phyloP scores from a whole-genome alignment of 2,797 vertebrate genomes.

The Molothrus ater region DNA sequence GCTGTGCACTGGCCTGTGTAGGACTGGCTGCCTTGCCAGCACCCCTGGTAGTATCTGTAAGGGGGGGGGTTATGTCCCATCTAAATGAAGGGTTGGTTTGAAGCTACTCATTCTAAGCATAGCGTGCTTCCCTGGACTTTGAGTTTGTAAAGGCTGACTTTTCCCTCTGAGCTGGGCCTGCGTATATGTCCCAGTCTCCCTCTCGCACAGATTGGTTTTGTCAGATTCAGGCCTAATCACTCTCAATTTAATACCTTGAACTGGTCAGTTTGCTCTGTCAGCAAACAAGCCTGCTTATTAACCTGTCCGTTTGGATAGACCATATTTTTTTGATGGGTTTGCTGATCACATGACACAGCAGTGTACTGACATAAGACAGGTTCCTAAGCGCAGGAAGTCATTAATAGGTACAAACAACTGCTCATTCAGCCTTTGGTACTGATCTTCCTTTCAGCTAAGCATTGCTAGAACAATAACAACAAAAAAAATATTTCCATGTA shows the following conservation, averaged over 20 bases:
- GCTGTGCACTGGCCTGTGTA: not conserved
- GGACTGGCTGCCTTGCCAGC: not conserved
- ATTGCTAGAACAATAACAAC: not conserved
- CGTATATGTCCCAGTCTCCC: not conserved
- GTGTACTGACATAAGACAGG: not conserved
- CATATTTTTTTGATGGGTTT: not conserved
- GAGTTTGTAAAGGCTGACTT: not conserved
- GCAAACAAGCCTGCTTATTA: not conserved
- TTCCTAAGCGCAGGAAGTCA: not conserved
- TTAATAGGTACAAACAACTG: not conserved
- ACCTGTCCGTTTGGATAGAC: not conserved
- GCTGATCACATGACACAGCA: not conserved
- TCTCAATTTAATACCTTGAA: not conserved
- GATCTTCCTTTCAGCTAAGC: not conserved
- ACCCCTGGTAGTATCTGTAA: not conserved
- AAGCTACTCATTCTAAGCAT: not conserved
- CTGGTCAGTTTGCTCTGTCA: not conserved
- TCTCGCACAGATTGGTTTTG: not conserved
- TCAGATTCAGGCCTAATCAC: not conserved
- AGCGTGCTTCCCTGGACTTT: not conserved
- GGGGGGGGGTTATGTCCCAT: not conserved
- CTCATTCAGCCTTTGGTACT: not conserved
- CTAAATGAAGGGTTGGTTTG: not conserved
- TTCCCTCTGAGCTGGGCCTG: not conserved
- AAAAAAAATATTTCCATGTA: not conserved